Evolutionary conservation across 2,797 vertebrate species (phyloP), one percentile per base, ranked within the genome.

Genomic region (Sebastes nivosus): DNA sequence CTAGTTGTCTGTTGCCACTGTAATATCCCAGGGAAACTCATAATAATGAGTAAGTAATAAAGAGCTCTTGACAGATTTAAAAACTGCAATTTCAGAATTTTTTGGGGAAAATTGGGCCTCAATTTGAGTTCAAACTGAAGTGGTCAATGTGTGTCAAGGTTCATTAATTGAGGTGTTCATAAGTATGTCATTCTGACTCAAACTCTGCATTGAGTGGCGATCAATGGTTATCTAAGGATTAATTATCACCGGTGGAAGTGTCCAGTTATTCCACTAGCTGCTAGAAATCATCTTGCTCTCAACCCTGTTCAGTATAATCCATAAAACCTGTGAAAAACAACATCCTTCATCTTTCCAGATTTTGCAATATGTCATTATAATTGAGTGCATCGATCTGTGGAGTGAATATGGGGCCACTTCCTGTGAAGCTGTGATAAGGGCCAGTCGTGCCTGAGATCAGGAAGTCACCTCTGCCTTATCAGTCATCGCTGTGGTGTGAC

Each of bases 381-480:
- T 80, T 87, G 86, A 87, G 65, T 63, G 76, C 77, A 93, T 94
- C 77, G 89, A 94, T 95, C 90, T 88, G 83, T 55, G 67, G 46
- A 64, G 73, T 77, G 82, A 86, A 87, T 89, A 82, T 87, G 68
- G 65, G 75, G 77, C 68, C 38, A 29, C 88, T 90, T 87, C 81
- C 92, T 94, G 93, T 79, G 88, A 88, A 77, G 79, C 69, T 36
- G 88, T 74, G 93, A 95, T 95, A 93, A 95, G 88, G 34, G 67
- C 42, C 4, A 52, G 85, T 61, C 50, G 59, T 46, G 72, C 13
- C 72, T 57, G 66, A 79, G 86, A 91, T 87, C 82, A 84, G 84
- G 86, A 85, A 91, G 92, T 95, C 94, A 94, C 94, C 94, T 92
- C 91, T 81, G 86, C 67, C 82, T 90, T 94, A 95, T 95, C 95